These are phyloP conservation scores for Myotis brandtii DNA, from an alignment of 2,113 vertebrate species.

Conservation along the genomic window DNA sequence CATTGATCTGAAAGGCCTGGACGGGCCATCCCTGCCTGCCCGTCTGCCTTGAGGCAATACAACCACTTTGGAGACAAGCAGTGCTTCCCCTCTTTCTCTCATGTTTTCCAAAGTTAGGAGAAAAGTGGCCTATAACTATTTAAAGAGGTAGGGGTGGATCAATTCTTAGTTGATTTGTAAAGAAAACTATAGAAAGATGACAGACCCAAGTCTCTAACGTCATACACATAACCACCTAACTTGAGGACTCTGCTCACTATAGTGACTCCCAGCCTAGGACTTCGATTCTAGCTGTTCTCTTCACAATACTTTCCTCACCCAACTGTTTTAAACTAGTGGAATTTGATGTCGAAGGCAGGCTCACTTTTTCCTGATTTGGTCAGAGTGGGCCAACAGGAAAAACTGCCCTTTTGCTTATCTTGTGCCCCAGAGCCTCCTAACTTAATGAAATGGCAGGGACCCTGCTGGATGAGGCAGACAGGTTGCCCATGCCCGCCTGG, in stretches of 20 bases:
- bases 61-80: background rate
- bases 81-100: too few species aligned
- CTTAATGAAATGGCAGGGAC: slow-evolving; percentile 29
- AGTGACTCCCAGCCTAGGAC: background rate
- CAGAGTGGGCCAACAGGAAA: background rate
- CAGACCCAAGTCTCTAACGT: too few species aligned
- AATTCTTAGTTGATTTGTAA: too few species aligned
- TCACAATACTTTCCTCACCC: background rate
- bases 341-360: background rate
- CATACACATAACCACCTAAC: too few species aligned
- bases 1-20: background rate
- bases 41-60: background rate
- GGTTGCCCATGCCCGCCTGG: background rate
- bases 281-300: background rate
- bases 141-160: too few species aligned
- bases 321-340: background rate
- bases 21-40: background rate
- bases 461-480: background rate
- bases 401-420: background rate
- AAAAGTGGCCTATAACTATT: too few species aligned
- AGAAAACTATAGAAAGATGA: too few species aligned
- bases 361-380: background rate
- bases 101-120: too few species aligned
- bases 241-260: too few species aligned
- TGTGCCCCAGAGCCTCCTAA: background rate